Conservation (phyloP, 2,888 invertebrate genomes). For the Drosophila anomalata region DNA sequence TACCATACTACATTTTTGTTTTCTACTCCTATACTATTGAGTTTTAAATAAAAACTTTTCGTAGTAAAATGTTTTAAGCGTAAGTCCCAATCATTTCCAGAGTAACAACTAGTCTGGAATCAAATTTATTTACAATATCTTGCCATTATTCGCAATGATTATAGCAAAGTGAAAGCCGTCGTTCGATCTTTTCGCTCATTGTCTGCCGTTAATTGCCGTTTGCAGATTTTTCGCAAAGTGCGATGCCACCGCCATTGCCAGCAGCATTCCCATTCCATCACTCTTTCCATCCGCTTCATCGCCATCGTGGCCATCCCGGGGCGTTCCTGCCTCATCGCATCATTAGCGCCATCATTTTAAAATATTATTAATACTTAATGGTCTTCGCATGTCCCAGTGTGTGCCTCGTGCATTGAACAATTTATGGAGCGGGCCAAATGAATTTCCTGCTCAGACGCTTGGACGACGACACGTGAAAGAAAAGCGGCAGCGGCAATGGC, state of each 20-base stretch:
- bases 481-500: slow-evolving; percentile 46
- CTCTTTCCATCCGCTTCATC: slow-evolving; percentile 1
- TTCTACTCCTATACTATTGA: too few species aligned
- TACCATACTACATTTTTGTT: too few species aligned
- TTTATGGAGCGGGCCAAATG: slow-evolving; percentile 67
- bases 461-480: slow-evolving; percentile 57
- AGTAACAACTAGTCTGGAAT: not conserved
- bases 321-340: slow-evolving; percentile 53
- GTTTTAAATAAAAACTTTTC: too few species aligned
- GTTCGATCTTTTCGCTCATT: slow-evolving; percentile 29
- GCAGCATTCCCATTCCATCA: slow-evolving; percentile 3
- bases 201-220: slow-evolving; percentile 49
- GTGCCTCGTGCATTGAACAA: slow-evolving; percentile 56
- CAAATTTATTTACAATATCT: slow-evolving; percentile 1
- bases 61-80: too few species aligned
- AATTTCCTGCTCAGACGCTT: slow-evolving; percentile 71
- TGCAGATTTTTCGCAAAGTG: slow-evolving; percentile 40
- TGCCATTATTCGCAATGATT: slow-evolving; percentile 42
- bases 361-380: slow-evolving; percentile 77
- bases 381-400: slow-evolving; percentile 48
- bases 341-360: slow-evolving; percentile 74
- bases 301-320: slow-evolving; percentile 17
- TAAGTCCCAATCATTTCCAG: not conserved
- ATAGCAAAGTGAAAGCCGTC: slow-evolving; percentile 33
- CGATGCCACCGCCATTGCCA: slow-evolving; percentile 17